Evolutionary conservation across 2,797 vertebrate genomes (phyloP).

Genomic region (Sternotherus odoratus): DNA sequence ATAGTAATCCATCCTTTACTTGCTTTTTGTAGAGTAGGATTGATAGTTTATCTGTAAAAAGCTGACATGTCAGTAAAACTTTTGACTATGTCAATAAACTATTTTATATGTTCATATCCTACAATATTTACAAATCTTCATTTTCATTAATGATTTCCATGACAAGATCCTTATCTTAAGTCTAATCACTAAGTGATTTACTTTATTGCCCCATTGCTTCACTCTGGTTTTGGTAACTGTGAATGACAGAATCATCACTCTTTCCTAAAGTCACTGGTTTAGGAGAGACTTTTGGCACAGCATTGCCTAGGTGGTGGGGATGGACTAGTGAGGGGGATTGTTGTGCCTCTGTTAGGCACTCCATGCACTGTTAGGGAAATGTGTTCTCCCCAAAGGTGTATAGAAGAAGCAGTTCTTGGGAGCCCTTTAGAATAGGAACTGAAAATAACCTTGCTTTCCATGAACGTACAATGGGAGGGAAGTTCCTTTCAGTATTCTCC

Average conservation of each 20-base stretch:
- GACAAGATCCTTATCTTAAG: background rate
- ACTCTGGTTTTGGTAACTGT: conserved; percentile 10
- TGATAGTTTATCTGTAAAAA: conserved; percentile 2
- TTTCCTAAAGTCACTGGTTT: background rate
- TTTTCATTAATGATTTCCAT: conserved; percentile 9
- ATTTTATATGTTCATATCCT: background rate
- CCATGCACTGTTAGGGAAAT: background rate
- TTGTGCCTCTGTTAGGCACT: background rate
- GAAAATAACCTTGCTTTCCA: background rate
- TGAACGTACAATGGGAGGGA: background rate
- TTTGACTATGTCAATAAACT: background rate
- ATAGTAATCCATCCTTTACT: too few relatives aligned
- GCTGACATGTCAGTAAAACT: conserved; percentile 3
- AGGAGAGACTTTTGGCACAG: background rate
- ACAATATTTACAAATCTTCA: conserved; percentile 1
- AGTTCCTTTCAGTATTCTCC: background rate
- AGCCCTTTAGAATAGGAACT: background rate
- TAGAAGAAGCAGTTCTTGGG: background rate
- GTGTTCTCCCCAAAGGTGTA: background rate
- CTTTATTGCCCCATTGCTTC: background rate
- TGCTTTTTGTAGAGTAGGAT: background rate
- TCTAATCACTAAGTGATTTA: background rate
- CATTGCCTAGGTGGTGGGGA: background rate
- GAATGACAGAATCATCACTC: conserved; percentile 31
- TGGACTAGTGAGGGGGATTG: background rate